Conservation (phyloP, 2,797 vertebrate genomes). For the Aplochiton taeniatus region DNA sequence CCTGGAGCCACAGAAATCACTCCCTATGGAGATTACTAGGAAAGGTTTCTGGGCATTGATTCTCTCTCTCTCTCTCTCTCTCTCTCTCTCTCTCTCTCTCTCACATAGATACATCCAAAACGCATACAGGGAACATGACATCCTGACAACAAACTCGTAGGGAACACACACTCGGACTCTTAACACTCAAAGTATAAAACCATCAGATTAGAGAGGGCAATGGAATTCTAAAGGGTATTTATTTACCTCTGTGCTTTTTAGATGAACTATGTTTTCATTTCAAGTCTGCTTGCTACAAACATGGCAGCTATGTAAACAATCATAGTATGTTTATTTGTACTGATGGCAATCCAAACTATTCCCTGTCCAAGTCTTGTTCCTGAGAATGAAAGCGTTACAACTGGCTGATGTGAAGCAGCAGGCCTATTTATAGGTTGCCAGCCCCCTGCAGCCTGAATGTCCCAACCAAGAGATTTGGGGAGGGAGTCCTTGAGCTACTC, state of each 20-base stretch:
- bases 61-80: no score
- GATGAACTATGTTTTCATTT: not conserved
- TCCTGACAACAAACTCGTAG: no score
- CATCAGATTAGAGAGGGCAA: no score
- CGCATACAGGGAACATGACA: no score
- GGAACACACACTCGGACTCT: slow-evolving; percentile 14
- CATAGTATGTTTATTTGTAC: slow-evolving; percentile 1
- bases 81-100: no score
- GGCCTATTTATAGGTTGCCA: slow-evolving; percentile 69
- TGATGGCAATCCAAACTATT: slow-evolving; percentile 26
- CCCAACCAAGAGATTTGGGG: slow-evolving; percentile 63
- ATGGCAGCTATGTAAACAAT: slow-evolving; percentile 7
- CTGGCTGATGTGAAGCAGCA: slow-evolving; percentile 63
- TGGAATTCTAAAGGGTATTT: not conserved
- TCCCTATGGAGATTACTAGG: not conserved
- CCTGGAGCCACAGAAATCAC: slow-evolving; percentile 13
- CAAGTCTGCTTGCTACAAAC: not conserved
- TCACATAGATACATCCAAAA: no score
- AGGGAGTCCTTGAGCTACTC: slow-evolving; percentile 64
- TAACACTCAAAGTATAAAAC: not conserved
- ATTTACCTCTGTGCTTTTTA: no score
- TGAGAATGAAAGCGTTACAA: slow-evolving; percentile 64
- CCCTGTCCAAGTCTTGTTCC: slow-evolving; percentile 44
- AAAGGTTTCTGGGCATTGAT: slow-evolving; percentile 3
- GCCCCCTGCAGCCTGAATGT: slow-evolving; percentile 65